Evolutionary conservation across 1,140 invertebrate species (phyloP), one percentile per base, ranked within the genome.

Genomic region (Vanessa tameamea): DNA sequence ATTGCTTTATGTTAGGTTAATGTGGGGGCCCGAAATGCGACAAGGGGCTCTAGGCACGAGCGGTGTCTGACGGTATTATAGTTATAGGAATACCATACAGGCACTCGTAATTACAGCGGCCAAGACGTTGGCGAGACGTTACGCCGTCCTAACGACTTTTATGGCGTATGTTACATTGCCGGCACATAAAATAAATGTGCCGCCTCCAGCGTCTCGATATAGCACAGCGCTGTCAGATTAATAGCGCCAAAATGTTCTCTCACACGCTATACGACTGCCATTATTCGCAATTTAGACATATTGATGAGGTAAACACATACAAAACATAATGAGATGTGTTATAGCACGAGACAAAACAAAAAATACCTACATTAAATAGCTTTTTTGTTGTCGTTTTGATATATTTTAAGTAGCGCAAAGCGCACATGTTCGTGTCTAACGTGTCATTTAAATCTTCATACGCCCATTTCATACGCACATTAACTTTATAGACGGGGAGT

Each of bases 131-230:
- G 86, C 88, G 88, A 92, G 89, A 91, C 89, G 88, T 89, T 88
- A 90, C 86, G 87, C 84, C 82, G 84, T 87, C 87, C 88, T 92
- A 92, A 92, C 90, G 89, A 87, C 90, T 91, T 92, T 92, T 91
- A 92, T 91, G 83, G 90, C 87, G 89, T 88, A 91, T 91, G 89
- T 90, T 90, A 90, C 90, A 91, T 92, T 90, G 87, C 87, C 86
- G 87, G 88, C 82, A 89, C 89, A 91, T 92, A 91, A 92, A 90
- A 91, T 89, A 89, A 92, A 92, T 91, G 90, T 92, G 90, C 88
- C 88, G 90, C 86, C 87, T 86, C 85, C 82, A 86, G 84, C 82
- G 79, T 82, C 82, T 77, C 86, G 82, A 88, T 89, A 87, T 86
- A 85, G 86, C 87, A 85, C 81, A 79, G 81, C 85, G 84, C 85